phyloP scores from a whole-genome alignment of 2,888 invertebrate genomes.

The Neocrepidodera transversa region DNA sequence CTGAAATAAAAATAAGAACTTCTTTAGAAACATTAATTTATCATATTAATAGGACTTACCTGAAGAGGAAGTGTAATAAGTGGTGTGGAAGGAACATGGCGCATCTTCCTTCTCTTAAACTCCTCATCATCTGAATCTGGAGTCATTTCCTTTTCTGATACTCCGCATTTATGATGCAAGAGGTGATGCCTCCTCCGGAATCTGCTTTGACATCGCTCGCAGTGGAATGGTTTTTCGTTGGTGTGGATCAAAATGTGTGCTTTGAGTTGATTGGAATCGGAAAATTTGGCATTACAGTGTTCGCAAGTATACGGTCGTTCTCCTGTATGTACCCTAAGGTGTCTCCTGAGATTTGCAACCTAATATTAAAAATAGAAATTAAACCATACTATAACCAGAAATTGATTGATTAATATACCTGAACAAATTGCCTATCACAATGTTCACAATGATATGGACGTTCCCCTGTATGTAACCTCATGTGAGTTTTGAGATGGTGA shows the following conservation, averaged over 20 bases:
- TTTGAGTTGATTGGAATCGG: conserved; percentile 91
- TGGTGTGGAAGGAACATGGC: conserved; percentile 61
- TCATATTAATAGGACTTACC: too few species aligned
- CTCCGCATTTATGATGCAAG: conserved; percentile 82
- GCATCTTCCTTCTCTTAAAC: conserved; percentile 59
- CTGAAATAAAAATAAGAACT: too few species aligned
- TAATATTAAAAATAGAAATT: not conserved
- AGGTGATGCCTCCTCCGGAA: conserved; percentile 88
- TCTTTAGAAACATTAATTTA: too few species aligned
- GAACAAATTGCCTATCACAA: conserved; percentile 91
- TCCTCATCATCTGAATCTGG: conserved; percentile 53
- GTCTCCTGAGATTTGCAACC: conserved; percentile 88
- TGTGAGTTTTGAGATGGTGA: conserved; percentile 92
- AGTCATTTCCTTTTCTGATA: conserved; percentile 50
- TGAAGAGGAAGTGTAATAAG: conserved; percentile 51
- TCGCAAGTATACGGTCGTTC: conserved; percentile 90
- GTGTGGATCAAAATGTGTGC: conserved; percentile 89
- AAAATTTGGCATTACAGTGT: conserved; percentile 84
- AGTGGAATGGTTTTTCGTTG: conserved; percentile 88
- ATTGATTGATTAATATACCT: too few species aligned
- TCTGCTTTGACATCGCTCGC: conserved; percentile 76
- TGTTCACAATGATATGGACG: conserved; percentile 92
- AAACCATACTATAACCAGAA: too few species aligned
- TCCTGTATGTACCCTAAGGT: conserved; percentile 89
- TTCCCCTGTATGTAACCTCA: conserved; percentile 91